Conservation (phyloP, 1,140 invertebrate species). For the Pachypsylla venusta region DNA sequence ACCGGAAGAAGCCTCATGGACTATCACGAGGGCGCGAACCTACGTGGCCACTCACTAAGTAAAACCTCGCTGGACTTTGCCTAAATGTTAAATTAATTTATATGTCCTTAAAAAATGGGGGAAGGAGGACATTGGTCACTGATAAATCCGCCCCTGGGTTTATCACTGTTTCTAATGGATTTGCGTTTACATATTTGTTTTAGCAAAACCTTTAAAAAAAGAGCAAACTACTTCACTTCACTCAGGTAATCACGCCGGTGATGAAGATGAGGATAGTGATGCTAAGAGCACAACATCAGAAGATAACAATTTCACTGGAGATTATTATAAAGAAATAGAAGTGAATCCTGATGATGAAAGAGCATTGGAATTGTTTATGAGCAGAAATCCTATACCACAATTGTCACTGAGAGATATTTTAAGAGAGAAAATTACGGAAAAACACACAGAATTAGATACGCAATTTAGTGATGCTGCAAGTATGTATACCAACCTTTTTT, state of each 20-base stretch:
- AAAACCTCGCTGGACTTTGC: too few species aligned
- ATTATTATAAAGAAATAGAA: conserved; percentile 37
- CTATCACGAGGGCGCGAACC: too few species aligned
- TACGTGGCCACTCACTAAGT: too few species aligned
- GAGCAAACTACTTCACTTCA: background rate
- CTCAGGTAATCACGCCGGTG: background rate
- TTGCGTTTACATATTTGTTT: background rate
- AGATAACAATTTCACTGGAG: background rate
- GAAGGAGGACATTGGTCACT: background rate
- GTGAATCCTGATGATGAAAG: conserved; percentile 67
- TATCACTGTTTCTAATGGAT: background rate
- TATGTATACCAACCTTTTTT: conserved; percentile 16
- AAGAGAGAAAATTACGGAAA: conserved; percentile 82
- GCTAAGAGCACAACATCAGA: background rate
- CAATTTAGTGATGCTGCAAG: conserved; percentile 63
- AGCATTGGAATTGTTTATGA: conserved; percentile 74
- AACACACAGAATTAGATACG: conserved; percentile 74
- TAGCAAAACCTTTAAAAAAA: background rate
- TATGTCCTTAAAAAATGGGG: too few species aligned
- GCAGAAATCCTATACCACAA: conserved; percentile 42
- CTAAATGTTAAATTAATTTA: too few species aligned
- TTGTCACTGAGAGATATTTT: conserved; percentile 78
- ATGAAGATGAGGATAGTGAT: background rate
- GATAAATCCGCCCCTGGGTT: background rate
- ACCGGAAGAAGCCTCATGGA: too few species aligned